Conservation (phyloP, 2,113 vertebrate genomes). For the Peromyscus polionotus region DNA sequence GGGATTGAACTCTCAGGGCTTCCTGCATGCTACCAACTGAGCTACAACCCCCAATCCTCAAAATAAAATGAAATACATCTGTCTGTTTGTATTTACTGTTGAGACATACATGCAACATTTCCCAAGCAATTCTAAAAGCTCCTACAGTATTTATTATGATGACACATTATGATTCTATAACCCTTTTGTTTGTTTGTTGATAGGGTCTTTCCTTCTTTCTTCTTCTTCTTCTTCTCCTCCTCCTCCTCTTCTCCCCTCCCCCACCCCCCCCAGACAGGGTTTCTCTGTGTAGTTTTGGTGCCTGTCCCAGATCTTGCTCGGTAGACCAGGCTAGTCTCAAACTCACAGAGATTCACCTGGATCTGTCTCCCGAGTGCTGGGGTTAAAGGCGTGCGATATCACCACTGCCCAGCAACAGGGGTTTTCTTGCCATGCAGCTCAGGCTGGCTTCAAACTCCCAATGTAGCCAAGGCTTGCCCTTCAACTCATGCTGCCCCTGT, state of each 20-base stretch:
- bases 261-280: too few relatives aligned
- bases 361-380: too few relatives aligned
- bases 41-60: not conserved
- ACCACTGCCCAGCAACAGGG: not conserved
- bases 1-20: not conserved
- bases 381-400: too few relatives aligned
- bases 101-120: slow-evolving; percentile 9
- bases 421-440: not conserved
- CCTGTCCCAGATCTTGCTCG: too few relatives aligned
- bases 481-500: not conserved
- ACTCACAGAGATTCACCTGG: too few relatives aligned
- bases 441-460: not conserved
- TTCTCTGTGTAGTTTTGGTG: too few relatives aligned
- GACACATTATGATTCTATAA: not conserved
- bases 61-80: not conserved
- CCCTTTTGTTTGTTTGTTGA: not conserved
- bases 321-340: too few relatives aligned
- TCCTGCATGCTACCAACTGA: not conserved
- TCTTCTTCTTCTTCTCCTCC: too few relatives aligned
- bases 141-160: not conserved
- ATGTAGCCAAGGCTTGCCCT: not conserved
- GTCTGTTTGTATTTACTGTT: slow-evolving; percentile 1
- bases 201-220: too few relatives aligned
- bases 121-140: not conserved
- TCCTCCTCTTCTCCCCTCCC: too few relatives aligned